Evolutionary conservation across 2,797 vertebrate genomes (phyloP).

Genomic region (Argya squamiceps): DNA sequence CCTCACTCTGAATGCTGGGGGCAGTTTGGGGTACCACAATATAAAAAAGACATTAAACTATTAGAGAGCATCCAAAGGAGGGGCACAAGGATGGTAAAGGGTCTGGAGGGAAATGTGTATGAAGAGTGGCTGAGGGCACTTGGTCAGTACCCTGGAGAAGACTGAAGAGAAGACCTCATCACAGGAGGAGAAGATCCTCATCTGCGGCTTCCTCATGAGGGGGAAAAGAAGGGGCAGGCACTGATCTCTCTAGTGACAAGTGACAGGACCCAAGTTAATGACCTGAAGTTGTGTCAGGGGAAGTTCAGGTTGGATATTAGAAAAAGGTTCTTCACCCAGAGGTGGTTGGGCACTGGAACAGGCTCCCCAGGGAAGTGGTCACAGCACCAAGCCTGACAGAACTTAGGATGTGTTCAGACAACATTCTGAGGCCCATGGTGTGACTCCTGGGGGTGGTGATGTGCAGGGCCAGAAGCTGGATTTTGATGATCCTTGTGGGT

Average conservation of each 20-base stretch:
- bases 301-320: not conserved
- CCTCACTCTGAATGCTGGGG: rapidly evolving
- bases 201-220: rapidly evolving
- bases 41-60: not conserved
- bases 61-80: not conserved
- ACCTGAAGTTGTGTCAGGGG: not conserved
- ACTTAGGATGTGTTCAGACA: not conserved
- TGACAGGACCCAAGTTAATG: not conserved
- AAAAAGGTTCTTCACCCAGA: not conserved
- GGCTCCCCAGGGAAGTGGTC: not conserved
- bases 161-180: not conserved
- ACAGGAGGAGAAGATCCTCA: not conserved
- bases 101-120: not conserved
- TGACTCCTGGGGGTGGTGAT: not conserved
- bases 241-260: not conserved
- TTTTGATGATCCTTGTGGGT: not conserved
- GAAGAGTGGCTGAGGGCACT: not conserved
- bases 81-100: rapidly evolving
- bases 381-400: not conserved
- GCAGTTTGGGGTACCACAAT: not conserved
- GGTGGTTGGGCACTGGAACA: not conserved
- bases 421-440: rapidly evolving
- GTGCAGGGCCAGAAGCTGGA: not conserved
- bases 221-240: not conserved
- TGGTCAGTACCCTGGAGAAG: not conserved